These are phyloP conservation scores for Coilia nasus DNA, from an alignment of 2,797 vertebrate genomes.

Conservation along the genomic window DNA sequence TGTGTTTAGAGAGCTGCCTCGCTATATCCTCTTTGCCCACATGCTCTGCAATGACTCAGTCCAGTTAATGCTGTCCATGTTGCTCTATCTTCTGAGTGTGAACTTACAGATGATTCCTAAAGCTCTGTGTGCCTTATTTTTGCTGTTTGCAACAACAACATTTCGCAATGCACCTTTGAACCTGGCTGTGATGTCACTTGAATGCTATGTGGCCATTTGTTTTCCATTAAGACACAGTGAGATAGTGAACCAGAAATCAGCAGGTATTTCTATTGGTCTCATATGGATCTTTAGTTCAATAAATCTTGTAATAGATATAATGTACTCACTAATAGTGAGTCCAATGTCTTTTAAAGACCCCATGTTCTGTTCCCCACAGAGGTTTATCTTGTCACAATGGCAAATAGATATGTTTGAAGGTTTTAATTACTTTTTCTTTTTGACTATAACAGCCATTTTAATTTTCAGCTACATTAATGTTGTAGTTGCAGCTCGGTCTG, in stretches of 20 bases:
- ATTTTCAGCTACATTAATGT: too few species aligned
- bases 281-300: too few species aligned
- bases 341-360: background rate
- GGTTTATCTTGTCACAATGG: conserved; percentile 41
- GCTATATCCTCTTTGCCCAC: too few species aligned
- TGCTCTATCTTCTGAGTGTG: conserved; percentile 42
- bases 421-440: conserved; percentile 45
- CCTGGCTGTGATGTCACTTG: conserved; percentile 69
- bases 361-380: conserved; percentile 39
- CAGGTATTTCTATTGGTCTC: too few species aligned
- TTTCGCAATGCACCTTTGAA: conserved; percentile 60
- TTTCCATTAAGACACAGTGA: too few species aligned
- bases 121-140: conserved; percentile 52
- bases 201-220: too few species aligned
- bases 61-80: too few species aligned
- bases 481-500: too few species aligned
- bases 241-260: too few species aligned
- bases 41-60: too few species aligned
- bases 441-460: too few species aligned
- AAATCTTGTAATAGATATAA: conserved; percentile 32
- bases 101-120: conserved; percentile 37
- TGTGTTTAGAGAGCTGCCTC: too few species aligned
- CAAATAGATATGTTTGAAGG: conserved; percentile 38
- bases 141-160: conserved; percentile 23
- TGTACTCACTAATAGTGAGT: conserved; percentile 37